phyloP scores from a whole-genome alignment of 2,113 vertebrate species.

The Paradisaea rubra region DNA sequence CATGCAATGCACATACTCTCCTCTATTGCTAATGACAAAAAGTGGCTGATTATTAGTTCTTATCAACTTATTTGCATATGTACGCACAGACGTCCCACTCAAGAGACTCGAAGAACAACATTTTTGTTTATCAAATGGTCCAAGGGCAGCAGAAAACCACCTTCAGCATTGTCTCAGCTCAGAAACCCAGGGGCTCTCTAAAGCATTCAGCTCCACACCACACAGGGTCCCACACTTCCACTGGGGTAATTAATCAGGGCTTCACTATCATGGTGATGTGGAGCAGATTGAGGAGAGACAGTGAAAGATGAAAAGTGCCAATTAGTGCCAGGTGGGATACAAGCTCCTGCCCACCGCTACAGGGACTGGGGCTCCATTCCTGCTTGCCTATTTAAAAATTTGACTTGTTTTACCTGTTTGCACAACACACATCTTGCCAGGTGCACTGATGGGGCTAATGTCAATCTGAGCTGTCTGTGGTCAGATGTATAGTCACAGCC shows the following conservation, averaged over 20 bases:
- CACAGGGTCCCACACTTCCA: background rate
- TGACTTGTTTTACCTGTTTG: rapidly evolving
- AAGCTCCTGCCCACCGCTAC: background rate
- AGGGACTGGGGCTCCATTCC: background rate
- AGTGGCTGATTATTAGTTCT: background rate
- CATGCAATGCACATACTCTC: background rate
- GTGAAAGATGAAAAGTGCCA: background rate
- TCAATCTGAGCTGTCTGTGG: background rate
- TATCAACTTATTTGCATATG: background rate
- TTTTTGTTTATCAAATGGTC: background rate
- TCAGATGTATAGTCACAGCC: background rate
- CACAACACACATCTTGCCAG: rapidly evolving
- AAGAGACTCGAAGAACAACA: background rate
- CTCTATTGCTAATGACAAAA: background rate
- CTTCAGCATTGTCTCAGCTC: background rate
- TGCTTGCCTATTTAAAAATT: background rate
- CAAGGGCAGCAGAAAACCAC: background rate
- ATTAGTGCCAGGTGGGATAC: background rate
- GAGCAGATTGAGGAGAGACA: background rate
- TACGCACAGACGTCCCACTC: background rate
- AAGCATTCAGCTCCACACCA: background rate
- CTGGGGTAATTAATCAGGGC: background rate
- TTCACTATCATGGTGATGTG: background rate
- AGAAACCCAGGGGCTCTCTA: background rate
- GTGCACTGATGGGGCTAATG: background rate